These are phyloP conservation scores for Lucinisca nassula DNA, from an alignment of 2,888 invertebrate species.

Conservation along the genomic window DNA sequence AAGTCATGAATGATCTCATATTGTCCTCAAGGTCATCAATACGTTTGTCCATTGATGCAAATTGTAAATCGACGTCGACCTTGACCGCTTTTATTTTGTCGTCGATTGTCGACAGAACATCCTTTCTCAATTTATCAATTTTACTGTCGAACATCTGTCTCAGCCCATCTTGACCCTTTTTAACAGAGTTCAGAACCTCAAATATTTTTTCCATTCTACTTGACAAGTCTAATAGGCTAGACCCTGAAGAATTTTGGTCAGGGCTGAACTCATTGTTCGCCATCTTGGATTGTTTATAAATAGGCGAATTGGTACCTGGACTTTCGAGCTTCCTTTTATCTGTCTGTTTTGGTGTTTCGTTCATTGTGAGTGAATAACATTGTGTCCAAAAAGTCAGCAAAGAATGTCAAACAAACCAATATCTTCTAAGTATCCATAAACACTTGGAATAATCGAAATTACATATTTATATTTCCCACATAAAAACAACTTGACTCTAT, in stretches of 20 bases:
- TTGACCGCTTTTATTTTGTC: slow-evolving; percentile 5
- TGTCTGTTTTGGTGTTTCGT: no score
- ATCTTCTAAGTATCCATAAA: no score
- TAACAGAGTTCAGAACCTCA: not conserved
- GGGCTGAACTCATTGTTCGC: not conserved
- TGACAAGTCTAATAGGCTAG: not conserved
- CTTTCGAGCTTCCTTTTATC: no score
- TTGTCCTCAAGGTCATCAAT: not conserved
- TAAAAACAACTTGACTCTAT: no score
- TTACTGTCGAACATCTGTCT: slow-evolving; percentile 23
- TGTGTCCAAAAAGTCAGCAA: no score
- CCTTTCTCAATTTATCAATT: slow-evolving; percentile 36
- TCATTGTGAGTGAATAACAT: no score
- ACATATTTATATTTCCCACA: no score
- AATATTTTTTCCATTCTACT: slow-evolving; percentile 10
- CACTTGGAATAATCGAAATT: no score
- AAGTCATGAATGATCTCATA: not conserved
- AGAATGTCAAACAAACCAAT: no score
- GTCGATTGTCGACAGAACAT: slow-evolving; percentile 29
- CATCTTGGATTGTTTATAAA: slow-evolving; percentile 8
- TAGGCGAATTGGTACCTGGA: not conserved
- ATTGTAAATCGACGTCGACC: slow-evolving; percentile 2
- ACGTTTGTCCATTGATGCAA: not conserved
- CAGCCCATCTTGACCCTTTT: slow-evolving; percentile 18
- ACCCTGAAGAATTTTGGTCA: not conserved